Conservation (phyloP, 2,888 invertebrate species). For the Germaria angustata region DNA sequence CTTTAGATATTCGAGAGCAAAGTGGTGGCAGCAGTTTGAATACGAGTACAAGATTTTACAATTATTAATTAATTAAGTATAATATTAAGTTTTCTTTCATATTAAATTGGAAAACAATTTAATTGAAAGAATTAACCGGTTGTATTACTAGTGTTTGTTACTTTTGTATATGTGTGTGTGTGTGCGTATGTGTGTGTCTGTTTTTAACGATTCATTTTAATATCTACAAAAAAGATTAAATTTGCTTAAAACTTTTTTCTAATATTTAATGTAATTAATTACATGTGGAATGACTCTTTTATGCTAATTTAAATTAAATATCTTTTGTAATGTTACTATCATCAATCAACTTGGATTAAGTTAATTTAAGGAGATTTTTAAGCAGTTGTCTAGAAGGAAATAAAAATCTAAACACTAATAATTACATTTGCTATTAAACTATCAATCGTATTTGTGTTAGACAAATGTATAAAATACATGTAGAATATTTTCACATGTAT, state of each 20-base stretch:
- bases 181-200: too few relatives aligned
- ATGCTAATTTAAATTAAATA: not conserved
- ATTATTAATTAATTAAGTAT: slow-evolving; percentile 32
- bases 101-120: slow-evolving; percentile 50
- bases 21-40: not conserved
- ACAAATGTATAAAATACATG: too few relatives aligned
- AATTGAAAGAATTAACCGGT: slow-evolving; percentile 54
- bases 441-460: too few relatives aligned
- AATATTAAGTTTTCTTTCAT: slow-evolving; percentile 20
- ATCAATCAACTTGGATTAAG: not conserved
- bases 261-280: not conserved
- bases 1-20: slow-evolving; percentile 36
- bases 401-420: not conserved
- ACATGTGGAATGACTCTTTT: not conserved
- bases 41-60: slow-evolving; percentile 14
- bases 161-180: not conserved
- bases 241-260: not conserved
- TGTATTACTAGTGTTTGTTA: slow-evolving; percentile 8
- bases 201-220: not conserved
- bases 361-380: not conserved
- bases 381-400: not conserved
- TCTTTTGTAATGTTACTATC: not conserved
- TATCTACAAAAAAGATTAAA: not conserved
- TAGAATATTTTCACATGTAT: too few relatives aligned
- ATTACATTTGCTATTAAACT: not conserved